These are phyloP conservation scores for Erebia ligea DNA, from an alignment of 2,888 invertebrate genomes.

Conservation along the genomic window DNA sequence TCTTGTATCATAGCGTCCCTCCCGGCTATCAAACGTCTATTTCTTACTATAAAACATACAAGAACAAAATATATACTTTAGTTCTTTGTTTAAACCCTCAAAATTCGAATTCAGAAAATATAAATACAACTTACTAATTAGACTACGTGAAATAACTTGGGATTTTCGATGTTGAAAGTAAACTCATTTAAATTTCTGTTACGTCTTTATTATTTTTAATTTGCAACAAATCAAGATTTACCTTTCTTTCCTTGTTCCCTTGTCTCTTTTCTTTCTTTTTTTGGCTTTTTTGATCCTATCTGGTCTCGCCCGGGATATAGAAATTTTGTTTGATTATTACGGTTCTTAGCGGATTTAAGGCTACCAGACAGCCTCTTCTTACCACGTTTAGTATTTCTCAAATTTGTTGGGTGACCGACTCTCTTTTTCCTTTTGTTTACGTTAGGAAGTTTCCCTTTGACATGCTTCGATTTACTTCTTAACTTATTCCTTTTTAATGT, in stretches of 20 bases:
- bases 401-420: not conserved
- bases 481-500: conserved; percentile 6
- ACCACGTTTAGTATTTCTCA: not conserved
- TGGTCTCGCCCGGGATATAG: not conserved
- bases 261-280: conserved; percentile 3
- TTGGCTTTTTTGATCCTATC: not conserved
- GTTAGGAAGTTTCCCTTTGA: conserved; percentile 9
- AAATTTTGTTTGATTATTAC: conserved; percentile 6
- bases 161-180: conserved; percentile 23
- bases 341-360: conserved; percentile 23
- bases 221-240: conserved; percentile 28
- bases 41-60: conserved; percentile 42
- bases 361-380: conserved; percentile 14
- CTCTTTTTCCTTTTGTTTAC: conserved; percentile 5
- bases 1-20: conserved; percentile 64
- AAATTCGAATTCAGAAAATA: not conserved
- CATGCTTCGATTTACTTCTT: conserved; percentile 10
- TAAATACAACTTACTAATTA: not conserved
- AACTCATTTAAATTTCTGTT: conserved; percentile 36
- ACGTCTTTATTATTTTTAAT: conserved; percentile 34
- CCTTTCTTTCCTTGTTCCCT: conserved; percentile 28
- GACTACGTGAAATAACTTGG: not conserved
- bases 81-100: not conserved
- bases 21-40: conserved; percentile 64
- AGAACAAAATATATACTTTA: not conserved